Evolutionary conservation across 2,888 invertebrate genomes (phyloP).

Genomic region (Callyntrura sp.): DNA sequence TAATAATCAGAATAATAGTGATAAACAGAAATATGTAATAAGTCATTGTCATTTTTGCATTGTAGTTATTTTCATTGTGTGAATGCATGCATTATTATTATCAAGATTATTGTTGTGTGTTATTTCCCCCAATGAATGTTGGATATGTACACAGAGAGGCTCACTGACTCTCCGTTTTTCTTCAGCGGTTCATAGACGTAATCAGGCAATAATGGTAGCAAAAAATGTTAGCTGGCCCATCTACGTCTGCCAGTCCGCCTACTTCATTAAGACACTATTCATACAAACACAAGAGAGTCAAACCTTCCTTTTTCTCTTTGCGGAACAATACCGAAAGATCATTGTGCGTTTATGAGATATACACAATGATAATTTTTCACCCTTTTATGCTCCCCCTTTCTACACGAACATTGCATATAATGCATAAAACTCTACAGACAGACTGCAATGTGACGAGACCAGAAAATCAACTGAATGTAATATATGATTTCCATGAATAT

Average conservation of each 20-base stretch:
- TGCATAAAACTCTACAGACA: conserved; percentile 7
- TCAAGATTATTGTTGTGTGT: conserved; percentile 56
- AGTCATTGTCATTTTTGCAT: conserved; percentile 83
- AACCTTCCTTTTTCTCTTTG: conserved; percentile 57
- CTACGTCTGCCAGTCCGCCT: conserved; percentile 67
- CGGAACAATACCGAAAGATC: conserved; percentile 74
- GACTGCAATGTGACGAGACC: too few relatives aligned
- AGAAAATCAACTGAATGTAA: too few relatives aligned
- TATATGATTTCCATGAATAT: too few relatives aligned
- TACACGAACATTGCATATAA: neutral
- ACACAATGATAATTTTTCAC: conserved; percentile 75
- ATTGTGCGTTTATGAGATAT: conserved; percentile 68
- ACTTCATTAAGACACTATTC: conserved; percentile 75
- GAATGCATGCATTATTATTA: conserved; percentile 47
- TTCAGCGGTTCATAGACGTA: conserved; percentile 46
- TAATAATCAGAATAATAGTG: conserved; percentile 70
- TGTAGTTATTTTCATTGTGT: conserved; percentile 61
- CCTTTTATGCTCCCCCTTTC: conserved; percentile 71
- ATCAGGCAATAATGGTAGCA: conserved; percentile 58
- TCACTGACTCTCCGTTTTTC: conserved; percentile 70
- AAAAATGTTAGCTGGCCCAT: conserved; percentile 63
- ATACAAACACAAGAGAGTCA: conserved; percentile 63
- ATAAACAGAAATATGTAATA: conserved; percentile 82
- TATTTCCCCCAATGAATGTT: conserved; percentile 30
- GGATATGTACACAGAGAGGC: conserved; percentile 57